These are phyloP conservation scores for Apus apus DNA, from an alignment of 2,113 vertebrate genomes.

Conservation along the genomic window DNA sequence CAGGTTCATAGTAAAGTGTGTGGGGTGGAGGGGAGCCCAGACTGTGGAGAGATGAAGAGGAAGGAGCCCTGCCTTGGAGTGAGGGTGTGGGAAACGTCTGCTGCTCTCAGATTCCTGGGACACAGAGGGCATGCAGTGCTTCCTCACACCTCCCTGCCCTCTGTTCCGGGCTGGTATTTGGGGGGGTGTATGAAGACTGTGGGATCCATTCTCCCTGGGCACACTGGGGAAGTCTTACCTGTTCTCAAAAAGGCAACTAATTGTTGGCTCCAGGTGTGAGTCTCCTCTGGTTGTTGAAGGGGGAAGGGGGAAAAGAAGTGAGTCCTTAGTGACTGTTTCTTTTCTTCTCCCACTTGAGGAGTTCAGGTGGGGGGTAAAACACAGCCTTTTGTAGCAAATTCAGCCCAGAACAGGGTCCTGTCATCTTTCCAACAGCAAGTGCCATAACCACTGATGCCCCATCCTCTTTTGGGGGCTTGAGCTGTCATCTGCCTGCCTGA, in stretches of 20 bases:
- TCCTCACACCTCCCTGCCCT: background rate
- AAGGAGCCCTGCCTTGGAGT: background rate
- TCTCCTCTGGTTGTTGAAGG: background rate
- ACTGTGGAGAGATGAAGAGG: accelerated
- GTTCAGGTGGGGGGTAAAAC: background rate
- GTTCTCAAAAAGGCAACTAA: background rate
- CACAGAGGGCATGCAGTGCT: background rate
- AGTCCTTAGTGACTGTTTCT: background rate
- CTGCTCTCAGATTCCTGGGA: background rate
- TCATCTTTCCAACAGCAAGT: background rate
- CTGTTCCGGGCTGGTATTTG: background rate
- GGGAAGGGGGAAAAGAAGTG: accelerated
- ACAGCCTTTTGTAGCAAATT: background rate
- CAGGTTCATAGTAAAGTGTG: background rate
- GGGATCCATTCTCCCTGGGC: background rate
- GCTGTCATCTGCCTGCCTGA: background rate
- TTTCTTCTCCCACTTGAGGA: background rate
- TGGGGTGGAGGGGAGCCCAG: background rate
- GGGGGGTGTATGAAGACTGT: background rate
- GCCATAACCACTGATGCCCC: accelerated
- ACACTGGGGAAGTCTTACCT: background rate
- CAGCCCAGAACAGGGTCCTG: background rate
- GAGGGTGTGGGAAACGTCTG: conserved; percentile 26
- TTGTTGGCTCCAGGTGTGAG: background rate
- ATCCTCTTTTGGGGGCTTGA: background rate